phyloP scores from a whole-genome alignment of 2,113 vertebrate species.

The Corydoras sp. region DNA sequence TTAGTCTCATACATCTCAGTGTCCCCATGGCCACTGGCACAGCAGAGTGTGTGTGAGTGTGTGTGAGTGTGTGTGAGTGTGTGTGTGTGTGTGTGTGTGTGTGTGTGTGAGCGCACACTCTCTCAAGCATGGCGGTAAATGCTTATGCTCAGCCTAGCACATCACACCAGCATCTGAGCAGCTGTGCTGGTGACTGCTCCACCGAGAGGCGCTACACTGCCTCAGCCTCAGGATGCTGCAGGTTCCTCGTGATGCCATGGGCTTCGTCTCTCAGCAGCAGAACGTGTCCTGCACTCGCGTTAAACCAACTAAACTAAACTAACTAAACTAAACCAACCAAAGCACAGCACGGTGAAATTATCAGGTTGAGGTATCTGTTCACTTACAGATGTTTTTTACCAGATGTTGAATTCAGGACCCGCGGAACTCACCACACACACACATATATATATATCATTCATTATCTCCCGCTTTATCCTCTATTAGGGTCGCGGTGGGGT shows the following conservation, averaged over 20 bases:
- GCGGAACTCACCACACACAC: too few relatives aligned
- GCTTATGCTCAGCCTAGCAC: constrained; percentile 48
- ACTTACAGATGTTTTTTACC: too few relatives aligned
- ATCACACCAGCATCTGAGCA: constrained; percentile 47
- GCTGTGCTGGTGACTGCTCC: constrained; percentile 43
- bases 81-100: constrained; percentile 30
- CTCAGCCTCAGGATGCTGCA: constrained; percentile 12
- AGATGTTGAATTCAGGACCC: too few relatives aligned
- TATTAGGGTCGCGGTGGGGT: too few relatives aligned
- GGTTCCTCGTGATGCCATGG: neutral
- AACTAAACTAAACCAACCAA: too few relatives aligned
- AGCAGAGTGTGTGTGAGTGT: constrained; percentile 22
- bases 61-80: too few relatives aligned
- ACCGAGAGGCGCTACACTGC: constrained; percentile 20
- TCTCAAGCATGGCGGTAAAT: constrained; percentile 36
- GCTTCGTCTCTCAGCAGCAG: neutral
- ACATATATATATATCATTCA: too few relatives aligned
- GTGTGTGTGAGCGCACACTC: constrained; percentile 22
- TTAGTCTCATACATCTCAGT: constrained; percentile 37
- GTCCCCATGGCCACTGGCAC: constrained; percentile 28
- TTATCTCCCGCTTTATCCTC: too few relatives aligned
- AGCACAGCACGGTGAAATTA: too few relatives aligned
- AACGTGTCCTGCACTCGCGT: too few relatives aligned
- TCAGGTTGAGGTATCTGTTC: too few relatives aligned
- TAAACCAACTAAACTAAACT: too few relatives aligned